A percentile compares a stretch with the other conserved stretches of the same genome.
These are phyloP conservation scores for Pseudorectes ferrugineus DNA, from an alignment of 2,113 vertebrate genomes.

Conservation along the genomic window DNA sequence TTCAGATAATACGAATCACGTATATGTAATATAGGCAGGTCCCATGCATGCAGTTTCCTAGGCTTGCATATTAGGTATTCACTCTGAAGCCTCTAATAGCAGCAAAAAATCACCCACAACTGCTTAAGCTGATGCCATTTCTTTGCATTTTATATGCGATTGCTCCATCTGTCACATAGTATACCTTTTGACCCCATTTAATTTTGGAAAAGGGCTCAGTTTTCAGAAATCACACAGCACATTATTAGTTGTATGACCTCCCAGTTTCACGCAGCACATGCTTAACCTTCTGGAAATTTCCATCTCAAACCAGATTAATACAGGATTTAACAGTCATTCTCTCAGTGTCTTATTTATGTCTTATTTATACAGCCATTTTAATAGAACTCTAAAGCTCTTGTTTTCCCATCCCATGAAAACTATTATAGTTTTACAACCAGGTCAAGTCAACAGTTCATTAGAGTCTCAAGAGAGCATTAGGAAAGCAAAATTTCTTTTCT, in stretches of 20 bases:
- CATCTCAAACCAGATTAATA: neutral
- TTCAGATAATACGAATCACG: neutral
- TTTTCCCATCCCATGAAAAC: neutral
- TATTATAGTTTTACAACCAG: neutral
- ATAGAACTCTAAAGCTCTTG: neutral
- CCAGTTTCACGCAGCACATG: neutral
- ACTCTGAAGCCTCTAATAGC: neutral
- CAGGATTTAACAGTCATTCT: neutral
- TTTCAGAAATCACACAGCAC: neutral
- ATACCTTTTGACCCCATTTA: neutral
- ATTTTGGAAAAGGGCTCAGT: neutral
- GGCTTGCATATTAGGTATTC: neutral
- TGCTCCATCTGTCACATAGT: constrained; percentile 7
- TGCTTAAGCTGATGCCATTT: neutral
- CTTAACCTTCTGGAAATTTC: constrained; percentile 28
- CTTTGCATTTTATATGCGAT: neutral
- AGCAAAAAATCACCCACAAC: neutral
- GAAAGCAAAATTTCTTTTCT: neutral
- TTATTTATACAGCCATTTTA: neutral
- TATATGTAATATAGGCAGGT: neutral
- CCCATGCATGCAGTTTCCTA: neutral
- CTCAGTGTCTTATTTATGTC: neutral
- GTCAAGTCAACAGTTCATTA: neutral
- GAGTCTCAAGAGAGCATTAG: neutral
- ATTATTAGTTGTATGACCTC: neutral